Evolutionary conservation across 2,797 vertebrate species (phyloP), one percentile per base, ranked within the genome.

Genomic region (Coracias cyanogaster): DNA sequence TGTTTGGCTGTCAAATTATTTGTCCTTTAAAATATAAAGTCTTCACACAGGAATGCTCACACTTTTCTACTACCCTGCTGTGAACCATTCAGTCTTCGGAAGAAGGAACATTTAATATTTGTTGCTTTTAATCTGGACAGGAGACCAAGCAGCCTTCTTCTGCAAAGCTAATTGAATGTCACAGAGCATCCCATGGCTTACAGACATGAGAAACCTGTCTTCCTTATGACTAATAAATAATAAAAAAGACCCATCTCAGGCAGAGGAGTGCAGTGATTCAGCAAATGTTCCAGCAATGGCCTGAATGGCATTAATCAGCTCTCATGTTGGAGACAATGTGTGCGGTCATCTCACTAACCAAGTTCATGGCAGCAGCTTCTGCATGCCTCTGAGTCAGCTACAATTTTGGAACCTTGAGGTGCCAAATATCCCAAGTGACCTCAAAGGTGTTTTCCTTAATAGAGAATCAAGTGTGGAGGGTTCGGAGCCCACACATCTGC

Each of bases 291-390:
- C 78, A 33, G 33, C 60, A 58, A 10, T 37, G 73, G 58, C 76
- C 69, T 83, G 35, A 79, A 46, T 60, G 49, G 31, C 57, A 65
- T 81, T 73, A 85, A 89, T 80, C 72, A 78, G 19, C 51, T 81
- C 73, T 58, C 7, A 0, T 64, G 55, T 77, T 6, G 4, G 83
- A 77, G 55, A 21, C 66, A 46, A 18, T 49, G 45, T 29, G 12
- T 58, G 45, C 0, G 2, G 85, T 86, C 6, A 2, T 82, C 54
- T 94, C 62, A 55, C 21, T 76, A 91, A 69, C 81, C 66, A 21
- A 86, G 60, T 55, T 91, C 61, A 26, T n/a, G 69, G 86, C 93
- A 91, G 73, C 77, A 92, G 51, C 71, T 77, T 86, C 82, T 85
- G 51, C n/a, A 54, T 41, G 12, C 20, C 39, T 79, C 83, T 70